A percentile compares a stretch with the other conserved stretches of the same genome.
phyloP scores from a whole-genome alignment of 2,797 vertebrate species.

The Squalus acanthias region DNA sequence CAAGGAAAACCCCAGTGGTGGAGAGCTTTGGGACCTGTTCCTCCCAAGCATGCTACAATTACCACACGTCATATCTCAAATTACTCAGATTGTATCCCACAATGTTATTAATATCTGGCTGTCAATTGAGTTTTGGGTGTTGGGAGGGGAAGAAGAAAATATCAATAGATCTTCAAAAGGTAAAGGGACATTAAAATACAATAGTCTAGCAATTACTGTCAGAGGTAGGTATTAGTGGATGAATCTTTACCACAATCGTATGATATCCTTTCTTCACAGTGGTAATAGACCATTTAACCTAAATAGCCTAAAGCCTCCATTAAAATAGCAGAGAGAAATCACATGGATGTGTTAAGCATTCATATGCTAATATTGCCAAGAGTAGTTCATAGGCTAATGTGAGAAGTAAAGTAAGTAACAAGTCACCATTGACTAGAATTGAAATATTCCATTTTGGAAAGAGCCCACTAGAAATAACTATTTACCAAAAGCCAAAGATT shows the following conservation, averaged over 20 bases:
- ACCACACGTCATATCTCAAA: not conserved
- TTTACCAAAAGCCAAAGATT: not conserved
- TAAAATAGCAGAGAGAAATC: not conserved
- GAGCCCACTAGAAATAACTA: not conserved
- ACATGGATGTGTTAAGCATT: not conserved
- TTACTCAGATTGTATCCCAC: not conserved
- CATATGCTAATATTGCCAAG: not conserved
- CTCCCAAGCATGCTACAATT: not conserved
- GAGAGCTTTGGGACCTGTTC: not conserved
- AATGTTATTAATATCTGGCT: not conserved
- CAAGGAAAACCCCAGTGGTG: not conserved
- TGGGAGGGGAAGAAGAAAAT: not conserved
- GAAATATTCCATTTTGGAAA: not conserved
- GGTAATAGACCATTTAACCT: not conserved
- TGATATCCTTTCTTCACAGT: not conserved
- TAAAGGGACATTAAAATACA: not conserved
- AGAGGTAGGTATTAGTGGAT: not conserved
- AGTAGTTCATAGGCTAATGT: not conserved
- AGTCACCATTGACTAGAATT: not conserved
- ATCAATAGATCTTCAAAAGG: not conserved
- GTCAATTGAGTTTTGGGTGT: too few species aligned
- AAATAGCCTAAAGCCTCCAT: not conserved
- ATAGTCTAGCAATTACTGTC: too few species aligned
- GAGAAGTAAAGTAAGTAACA: not conserved
- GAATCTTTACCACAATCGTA: not conserved